These are phyloP conservation scores for Rhinopomastus cyanomelas DNA, from an alignment of 2,113 vertebrate genomes.

Conservation along the genomic window DNA sequence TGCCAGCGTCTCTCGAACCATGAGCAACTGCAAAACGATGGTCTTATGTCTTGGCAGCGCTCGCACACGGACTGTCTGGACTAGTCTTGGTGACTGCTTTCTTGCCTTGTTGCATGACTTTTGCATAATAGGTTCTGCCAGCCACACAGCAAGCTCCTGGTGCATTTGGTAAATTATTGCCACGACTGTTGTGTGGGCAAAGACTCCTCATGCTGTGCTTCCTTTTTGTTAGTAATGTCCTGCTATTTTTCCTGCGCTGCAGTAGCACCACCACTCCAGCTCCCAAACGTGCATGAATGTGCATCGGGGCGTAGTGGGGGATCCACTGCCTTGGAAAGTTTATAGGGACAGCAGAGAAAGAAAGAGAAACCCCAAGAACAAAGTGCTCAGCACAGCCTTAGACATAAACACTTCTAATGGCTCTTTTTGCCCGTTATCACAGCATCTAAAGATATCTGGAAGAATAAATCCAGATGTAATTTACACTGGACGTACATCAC, in stretches of 20 bases:
- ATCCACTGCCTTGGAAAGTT: not conserved
- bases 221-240: not conserved
- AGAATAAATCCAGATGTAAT: not conserved
- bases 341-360: not conserved
- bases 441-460: not conserved
- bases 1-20: not conserved
- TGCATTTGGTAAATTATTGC: not conserved
- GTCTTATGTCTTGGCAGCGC: not conserved
- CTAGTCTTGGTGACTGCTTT: not conserved
- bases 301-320: not conserved
- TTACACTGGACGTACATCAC: not conserved
- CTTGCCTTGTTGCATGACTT: not conserved
- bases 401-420: not conserved
- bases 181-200: not conserved
- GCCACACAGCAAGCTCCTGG: not conserved
- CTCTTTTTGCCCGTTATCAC: accelerated
- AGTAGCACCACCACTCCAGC: not conserved
- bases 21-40: not conserved
- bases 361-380: not conserved
- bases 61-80: not conserved
- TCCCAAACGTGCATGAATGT: not conserved
- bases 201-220: not conserved
- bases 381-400: not conserved
- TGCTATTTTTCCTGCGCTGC: not conserved
- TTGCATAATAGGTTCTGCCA: not conserved